These are phyloP conservation scores for Sisor rabdophorus DNA, from an alignment of 2,113 vertebrate species.

Conservation along the genomic window DNA sequence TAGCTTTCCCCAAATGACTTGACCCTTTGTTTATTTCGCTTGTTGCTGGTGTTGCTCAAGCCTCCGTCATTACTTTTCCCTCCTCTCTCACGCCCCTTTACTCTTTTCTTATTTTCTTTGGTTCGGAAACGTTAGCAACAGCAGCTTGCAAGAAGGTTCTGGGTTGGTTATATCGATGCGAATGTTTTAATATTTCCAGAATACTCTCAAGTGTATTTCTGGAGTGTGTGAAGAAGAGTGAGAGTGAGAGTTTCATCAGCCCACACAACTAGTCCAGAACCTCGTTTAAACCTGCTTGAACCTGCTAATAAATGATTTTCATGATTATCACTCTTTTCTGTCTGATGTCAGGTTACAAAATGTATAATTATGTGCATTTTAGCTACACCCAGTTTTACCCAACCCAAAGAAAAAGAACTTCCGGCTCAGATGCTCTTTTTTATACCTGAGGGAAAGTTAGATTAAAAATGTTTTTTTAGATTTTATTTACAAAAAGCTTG, in stretches of 20 bases:
- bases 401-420: not conserved
- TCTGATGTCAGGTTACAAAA: not conserved
- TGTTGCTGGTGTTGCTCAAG: not conserved
- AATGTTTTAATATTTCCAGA: not conserved
- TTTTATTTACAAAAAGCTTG: too few relatives aligned
- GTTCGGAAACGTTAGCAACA: conserved; percentile 53
- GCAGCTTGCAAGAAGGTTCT: conserved; percentile 31
- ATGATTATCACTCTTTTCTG: not conserved
- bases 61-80: not conserved
- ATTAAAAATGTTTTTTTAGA: too few relatives aligned
- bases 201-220: not conserved
- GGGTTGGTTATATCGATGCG: too few relatives aligned
- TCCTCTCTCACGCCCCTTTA: not conserved
- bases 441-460: not conserved
- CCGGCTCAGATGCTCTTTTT: not conserved
- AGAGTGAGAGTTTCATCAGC: not conserved
- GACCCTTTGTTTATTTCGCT: not conserved
- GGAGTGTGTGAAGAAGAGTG: not conserved
- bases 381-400: not conserved
- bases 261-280: not conserved
- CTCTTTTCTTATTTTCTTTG: conserved; percentile 44
- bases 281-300: not conserved
- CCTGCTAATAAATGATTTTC: not conserved
- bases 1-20: not conserved
- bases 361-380: not conserved